These are phyloP conservation scores for Ptiloglossa arizonensis DNA, from an alignment of 1,140 invertebrate genomes.

Conservation along the genomic window DNA sequence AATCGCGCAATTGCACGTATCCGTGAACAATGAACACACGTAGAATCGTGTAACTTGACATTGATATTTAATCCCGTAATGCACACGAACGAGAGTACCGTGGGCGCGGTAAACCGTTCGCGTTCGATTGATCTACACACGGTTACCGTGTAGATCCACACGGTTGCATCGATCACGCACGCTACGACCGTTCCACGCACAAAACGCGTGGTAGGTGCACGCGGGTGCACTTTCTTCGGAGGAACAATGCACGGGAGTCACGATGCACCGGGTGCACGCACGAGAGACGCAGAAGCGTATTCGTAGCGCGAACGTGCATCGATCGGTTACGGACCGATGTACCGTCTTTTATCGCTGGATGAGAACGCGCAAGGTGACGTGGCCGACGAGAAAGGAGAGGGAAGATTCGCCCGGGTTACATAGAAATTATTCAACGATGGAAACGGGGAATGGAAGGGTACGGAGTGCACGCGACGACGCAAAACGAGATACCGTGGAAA, in stretches of 20 bases:
- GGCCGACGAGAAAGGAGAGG: background rate
- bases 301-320: background rate
- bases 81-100: too few relatives aligned
- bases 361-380: background rate
- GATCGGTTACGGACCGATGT: background rate
- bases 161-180: background rate
- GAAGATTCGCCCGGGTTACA: background rate
- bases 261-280: too few relatives aligned
- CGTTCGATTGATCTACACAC: background rate
- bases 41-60: too few relatives aligned
- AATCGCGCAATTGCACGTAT: too few relatives aligned
- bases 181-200: too few relatives aligned
- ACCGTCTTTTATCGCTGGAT: background rate
- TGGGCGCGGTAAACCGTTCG: background rate
- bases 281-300: background rate
- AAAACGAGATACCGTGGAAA: background rate
- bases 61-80: too few relatives aligned
- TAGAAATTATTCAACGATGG: constrained; percentile 6
- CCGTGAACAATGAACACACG: too few relatives aligned
- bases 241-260: too few relatives aligned
- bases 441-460: background rate
- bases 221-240: too few relatives aligned
- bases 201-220: too few relatives aligned
- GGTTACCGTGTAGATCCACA: too few relatives aligned
- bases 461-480: background rate